These are phyloP conservation scores for Dinomys branickii DNA, from an alignment of 2,113 vertebrate species.

Conservation along the genomic window DNA sequence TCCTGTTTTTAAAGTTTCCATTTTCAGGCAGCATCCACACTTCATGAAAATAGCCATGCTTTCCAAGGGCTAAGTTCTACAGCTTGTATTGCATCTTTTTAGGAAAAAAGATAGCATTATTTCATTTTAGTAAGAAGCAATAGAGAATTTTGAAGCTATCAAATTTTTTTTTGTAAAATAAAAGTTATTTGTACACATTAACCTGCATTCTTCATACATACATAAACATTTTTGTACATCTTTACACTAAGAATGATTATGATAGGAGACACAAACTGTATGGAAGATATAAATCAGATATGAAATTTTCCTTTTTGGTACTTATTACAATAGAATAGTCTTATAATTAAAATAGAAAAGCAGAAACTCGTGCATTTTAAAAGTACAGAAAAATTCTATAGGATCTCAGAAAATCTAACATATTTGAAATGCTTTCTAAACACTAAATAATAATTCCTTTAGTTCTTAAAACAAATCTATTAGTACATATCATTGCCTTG, in stretches of 20 bases:
- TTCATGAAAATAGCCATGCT: conserved; percentile 73
- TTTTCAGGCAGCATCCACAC: conserved; percentile 72
- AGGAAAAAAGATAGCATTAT: conserved; percentile 62
- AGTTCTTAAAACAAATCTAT: background rate
- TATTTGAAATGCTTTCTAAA: background rate
- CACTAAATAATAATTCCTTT: background rate
- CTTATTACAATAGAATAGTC: background rate
- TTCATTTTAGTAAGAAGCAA: conserved; percentile 68
- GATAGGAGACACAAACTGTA: background rate
- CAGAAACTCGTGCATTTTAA: conserved; percentile 13
- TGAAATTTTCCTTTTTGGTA: background rate
- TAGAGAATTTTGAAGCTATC: conserved; percentile 64
- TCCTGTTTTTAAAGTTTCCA: conserved; percentile 70
- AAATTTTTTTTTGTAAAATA: conserved; percentile 40
- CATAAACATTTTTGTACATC: background rate
- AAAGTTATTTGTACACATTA: background rate
- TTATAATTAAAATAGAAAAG: conserved; percentile 35
- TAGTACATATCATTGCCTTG: background rate
- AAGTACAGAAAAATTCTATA: background rate
- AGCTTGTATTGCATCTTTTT: conserved; percentile 65
- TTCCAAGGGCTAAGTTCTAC: conserved; percentile 65
- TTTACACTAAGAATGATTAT: background rate
- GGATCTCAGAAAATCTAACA: background rate
- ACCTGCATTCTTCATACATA: background rate
- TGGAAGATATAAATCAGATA: background rate